A percentile compares a stretch with the other conserved stretches of the same genome.
Conservation (phyloP, 2,888 invertebrate genomes). For the Acrobeloides nanus region DNA sequence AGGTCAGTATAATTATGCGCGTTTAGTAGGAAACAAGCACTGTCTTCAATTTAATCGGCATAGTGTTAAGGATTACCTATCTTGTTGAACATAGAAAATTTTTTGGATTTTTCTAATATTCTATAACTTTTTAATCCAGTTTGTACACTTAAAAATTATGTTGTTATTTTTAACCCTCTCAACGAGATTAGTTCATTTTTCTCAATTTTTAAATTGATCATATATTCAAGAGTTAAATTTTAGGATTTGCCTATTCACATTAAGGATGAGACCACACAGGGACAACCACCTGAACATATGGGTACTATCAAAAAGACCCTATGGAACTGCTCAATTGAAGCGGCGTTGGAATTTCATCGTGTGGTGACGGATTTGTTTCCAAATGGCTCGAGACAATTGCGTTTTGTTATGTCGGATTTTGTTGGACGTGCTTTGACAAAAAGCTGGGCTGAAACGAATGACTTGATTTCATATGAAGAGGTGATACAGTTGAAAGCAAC, state of each 20-base stretch:
- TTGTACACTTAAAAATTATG: no score
- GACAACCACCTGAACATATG: constrained; percentile 10
- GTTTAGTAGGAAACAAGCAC: no score
- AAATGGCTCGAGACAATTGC: constrained; percentile 57
- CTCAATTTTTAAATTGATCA: no score
- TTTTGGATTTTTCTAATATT: no score
- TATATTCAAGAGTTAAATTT: not conserved
- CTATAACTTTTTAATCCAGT: no score
- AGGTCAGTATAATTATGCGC: no score
- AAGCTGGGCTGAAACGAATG: constrained; percentile 15
- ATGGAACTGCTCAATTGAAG: constrained; percentile 93
- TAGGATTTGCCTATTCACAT: constrained; percentile 11
- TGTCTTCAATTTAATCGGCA: no score
- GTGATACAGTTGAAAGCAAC: constrained; percentile 6
- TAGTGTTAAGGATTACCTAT: no score
- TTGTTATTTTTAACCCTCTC: no score
- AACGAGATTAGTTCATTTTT: no score
- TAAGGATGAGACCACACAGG: constrained; percentile 17
- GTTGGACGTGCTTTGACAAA: constrained; percentile 72
- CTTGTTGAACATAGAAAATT: no score
- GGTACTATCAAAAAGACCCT: constrained; percentile 72
- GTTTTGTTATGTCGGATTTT: constrained; percentile 80
- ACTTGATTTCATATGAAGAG: constrained; percentile 19
- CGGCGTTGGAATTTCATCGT: constrained; percentile 87
- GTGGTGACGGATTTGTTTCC: constrained; percentile 97